These are phyloP conservation scores for Uropetala carovei DNA, from an alignment of 2,888 invertebrate species.

Conservation along the genomic window DNA sequence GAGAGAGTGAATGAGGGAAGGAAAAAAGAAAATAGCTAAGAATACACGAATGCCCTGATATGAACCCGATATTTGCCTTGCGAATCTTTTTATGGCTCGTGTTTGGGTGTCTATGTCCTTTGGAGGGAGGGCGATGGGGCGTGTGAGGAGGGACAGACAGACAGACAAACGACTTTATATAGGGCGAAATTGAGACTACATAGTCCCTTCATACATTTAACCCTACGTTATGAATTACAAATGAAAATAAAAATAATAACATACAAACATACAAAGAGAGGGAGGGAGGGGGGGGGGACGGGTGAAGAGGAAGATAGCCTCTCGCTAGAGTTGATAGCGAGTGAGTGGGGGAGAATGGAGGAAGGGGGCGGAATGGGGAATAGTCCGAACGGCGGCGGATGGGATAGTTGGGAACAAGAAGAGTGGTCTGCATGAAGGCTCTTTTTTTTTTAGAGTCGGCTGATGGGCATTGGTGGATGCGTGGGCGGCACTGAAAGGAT, in stretches of 20 bases:
- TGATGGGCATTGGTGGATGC: no score
- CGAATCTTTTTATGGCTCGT: constrained; percentile 40
- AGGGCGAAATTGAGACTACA: no score
- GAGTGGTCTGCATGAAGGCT: no score
- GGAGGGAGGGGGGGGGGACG: no score
- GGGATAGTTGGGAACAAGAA: no score
- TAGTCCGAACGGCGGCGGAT: background rate
- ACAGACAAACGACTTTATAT: no score
- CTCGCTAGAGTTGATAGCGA: background rate
- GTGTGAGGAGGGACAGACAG: background rate
- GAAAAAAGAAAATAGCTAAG: background rate
- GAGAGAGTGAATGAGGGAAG: background rate
- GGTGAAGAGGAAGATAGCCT: background rate
- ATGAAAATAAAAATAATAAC: no score
- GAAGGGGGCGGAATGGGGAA: background rate
- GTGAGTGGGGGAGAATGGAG: background rate
- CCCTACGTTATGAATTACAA: no score
- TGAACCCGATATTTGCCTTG: background rate
- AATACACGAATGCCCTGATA: constrained; percentile 21
- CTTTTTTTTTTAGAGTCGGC: no score
- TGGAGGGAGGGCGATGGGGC: background rate
- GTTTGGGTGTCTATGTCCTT: background rate
- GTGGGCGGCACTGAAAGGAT: no score
- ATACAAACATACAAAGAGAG: no score
- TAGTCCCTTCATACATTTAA: no score